Evolutionary conservation across 2,113 vertebrate genomes (phyloP).

Genomic region (Smithornis capensis): DNA sequence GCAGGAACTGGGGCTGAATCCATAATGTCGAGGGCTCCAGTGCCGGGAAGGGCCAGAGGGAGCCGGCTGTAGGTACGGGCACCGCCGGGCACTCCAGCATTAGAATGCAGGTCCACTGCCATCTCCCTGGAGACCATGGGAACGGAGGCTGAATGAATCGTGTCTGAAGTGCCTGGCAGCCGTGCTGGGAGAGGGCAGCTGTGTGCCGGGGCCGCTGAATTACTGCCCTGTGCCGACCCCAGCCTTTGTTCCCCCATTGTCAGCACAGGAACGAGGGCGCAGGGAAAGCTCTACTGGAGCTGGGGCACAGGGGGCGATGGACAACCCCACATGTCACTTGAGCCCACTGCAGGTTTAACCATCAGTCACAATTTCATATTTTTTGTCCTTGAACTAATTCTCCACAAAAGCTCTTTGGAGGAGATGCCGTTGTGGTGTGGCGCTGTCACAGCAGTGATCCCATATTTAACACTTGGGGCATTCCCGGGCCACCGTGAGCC

Average conservation of each 20-base stretch:
- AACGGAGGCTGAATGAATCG: not conserved
- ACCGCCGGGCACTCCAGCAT: not conserved
- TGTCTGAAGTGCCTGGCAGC: constrained; percentile 10
- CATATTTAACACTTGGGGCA: not conserved
- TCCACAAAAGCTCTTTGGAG: not conserved
- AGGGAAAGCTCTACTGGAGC: not conserved
- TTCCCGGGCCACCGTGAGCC: not conserved
- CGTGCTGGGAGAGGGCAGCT: constrained; percentile 31
- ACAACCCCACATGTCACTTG: not conserved
- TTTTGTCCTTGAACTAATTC: not conserved
- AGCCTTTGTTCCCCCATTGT: constrained; percentile 17
- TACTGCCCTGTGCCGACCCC: not conserved
- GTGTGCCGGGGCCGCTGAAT: not conserved
- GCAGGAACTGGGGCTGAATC: not conserved
- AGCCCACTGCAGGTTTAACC: not conserved
- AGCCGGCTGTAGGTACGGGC: not conserved
- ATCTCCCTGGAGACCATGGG: constrained; percentile 41
- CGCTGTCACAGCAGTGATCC: not conserved
- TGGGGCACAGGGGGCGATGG: not conserved
- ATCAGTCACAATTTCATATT: accelerated
- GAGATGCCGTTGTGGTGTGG: not conserved
- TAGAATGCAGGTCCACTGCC: constrained; percentile 48
- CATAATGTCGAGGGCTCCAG: not conserved
- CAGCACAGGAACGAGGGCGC: not conserved
- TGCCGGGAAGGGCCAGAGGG: not conserved